Evolutionary conservation across 2,797 vertebrate species (phyloP), one percentile per base, ranked within the genome.

Genomic region (Enteromius paludinosus): DNA sequence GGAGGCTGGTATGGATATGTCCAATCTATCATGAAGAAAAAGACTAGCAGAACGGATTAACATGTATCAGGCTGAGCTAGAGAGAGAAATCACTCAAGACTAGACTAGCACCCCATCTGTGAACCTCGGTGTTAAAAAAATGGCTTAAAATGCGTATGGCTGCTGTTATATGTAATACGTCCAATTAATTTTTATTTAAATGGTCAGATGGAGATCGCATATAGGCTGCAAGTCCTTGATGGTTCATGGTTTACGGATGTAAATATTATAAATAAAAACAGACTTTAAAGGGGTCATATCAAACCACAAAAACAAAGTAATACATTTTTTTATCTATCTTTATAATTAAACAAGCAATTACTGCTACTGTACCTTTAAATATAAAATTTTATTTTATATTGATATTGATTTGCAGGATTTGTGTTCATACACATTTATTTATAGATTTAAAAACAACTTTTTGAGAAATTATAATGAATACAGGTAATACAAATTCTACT

Each of bases 211-310:
- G 14, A 38, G 33, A n/a, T 25, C 14, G 59, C 28, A 17, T 59
- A 70, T 30, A 9, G 3, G 35, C 62, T 56, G 38, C 41, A 33
- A 62, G 1, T 71, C 25, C 7, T n/a, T 71, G 15, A n/a, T 43
- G 56, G 56, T 76, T 61, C 74, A 62, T 35, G 41, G 41, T 72
- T 80, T 80, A 72, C 1, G 9, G 28, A 72, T 11, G 43, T 72
- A 64, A 62, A 70, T 79, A 59, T 43, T 35, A 25, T 28, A 59
- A 18, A 47, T 70, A 43, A 70, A 56, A 14, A 52, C 45, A 11
- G 17, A 79, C 15, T 79, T 79, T 59, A 80, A 80, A 61, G 52
- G 20, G 66, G 66, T 71, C 78, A 70, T 23, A 80, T 47, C 35
- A 79, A 12, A 17, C 8, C 9, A 59, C 18, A 23, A 38, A 38